These are phyloP conservation scores for Tachypleus tridentatus DNA, from an alignment of 1,140 invertebrate genomes.

Conservation along the genomic window DNA sequence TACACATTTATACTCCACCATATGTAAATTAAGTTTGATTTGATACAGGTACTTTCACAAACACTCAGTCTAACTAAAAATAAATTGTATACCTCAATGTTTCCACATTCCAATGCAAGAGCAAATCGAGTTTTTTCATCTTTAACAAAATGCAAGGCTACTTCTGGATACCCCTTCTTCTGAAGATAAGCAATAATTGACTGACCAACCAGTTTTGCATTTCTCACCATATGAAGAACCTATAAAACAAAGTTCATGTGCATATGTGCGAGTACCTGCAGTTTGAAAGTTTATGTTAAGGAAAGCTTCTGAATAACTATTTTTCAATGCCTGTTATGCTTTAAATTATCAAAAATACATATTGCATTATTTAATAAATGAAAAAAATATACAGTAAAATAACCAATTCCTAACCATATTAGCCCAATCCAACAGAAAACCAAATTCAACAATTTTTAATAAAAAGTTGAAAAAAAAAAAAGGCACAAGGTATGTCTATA, in stretches of 20 bases:
- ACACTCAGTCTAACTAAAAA: slow-evolving; percentile 37
- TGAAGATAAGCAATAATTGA: slow-evolving; percentile 98
- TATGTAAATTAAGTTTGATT: background rate
- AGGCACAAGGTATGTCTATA: too few species aligned
- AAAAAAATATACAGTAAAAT: too few species aligned
- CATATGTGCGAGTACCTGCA: too few species aligned
- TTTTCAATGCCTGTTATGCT: too few species aligned
- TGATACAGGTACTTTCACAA: slow-evolving; percentile 4
- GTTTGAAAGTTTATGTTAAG: too few species aligned
- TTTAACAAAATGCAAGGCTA: slow-evolving; percentile 99
- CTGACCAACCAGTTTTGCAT: slow-evolving; percentile 92
- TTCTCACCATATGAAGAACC: slow-evolving; percentile 94
- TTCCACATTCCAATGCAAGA: slow-evolving; percentile 93
- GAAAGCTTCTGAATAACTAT: too few species aligned
- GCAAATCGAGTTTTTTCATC: slow-evolving; percentile 96
- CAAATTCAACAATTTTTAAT: too few species aligned
- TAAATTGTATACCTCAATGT: slow-evolving; percentile 66
- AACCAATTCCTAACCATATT: too few species aligned
- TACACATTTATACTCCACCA: background rate
- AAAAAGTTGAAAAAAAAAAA: too few species aligned
- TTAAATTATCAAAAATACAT: too few species aligned
- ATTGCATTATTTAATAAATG: too few species aligned
- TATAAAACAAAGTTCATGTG: slow-evolving; percentile 19
- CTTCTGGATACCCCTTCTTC: slow-evolving; percentile 99
- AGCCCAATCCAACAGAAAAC: too few species aligned